Base-by-base conservation (phyloP, 2,888 invertebrate species). In the Marasmarcha lunaedactyla region DNA sequence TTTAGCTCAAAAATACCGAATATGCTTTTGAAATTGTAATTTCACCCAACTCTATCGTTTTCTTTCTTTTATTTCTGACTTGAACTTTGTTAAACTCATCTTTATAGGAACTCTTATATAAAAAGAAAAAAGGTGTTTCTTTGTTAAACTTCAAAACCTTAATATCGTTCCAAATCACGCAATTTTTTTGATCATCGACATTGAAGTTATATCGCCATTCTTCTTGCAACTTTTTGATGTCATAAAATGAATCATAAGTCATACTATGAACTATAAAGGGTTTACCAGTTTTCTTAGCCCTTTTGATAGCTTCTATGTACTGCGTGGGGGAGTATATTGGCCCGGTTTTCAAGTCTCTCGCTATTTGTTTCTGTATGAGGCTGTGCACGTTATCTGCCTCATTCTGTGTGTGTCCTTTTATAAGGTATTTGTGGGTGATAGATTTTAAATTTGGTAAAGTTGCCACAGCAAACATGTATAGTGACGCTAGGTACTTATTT, bases 351-450 rank as follows among this genome's bases (percentile, higher is more conserved):
- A 54, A 33, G 40, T 51, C 42, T 37, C 48, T 47, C 41, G 49
- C 52, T 13, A 54, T 43, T 43, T 52, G 46, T 39, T 46, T 50
- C 38, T 58, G 54, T 33, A 51, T 56, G 20, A 55, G 46, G 37
- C 50, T 50, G 40, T 60, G 54, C 9, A 55, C 49, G 45, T 47
- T 54, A 45, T 55, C 56, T 15, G 51, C 57, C 40, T 54, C 54
- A 40, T 58, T 59, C 48, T 58, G 57, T 14, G 49, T 46, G 42
- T 56, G 59, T n/a, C n/a, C n/a, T n/a, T n/a, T n/a, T n/a, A n/a
- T n/a, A n/a, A n/a, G n/a, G n/a, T n/a, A 54, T 42, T 55, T 56
- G 39, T 55, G 54, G n/a, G 49, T 52, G 38, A 54, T 51, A 33
- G 43, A 44, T 39, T 47, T 25, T 33, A 50, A 41, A 27, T 43